phyloP scores from a whole-genome alignment of 2,888 invertebrate species.

The Graphium colonna region DNA sequence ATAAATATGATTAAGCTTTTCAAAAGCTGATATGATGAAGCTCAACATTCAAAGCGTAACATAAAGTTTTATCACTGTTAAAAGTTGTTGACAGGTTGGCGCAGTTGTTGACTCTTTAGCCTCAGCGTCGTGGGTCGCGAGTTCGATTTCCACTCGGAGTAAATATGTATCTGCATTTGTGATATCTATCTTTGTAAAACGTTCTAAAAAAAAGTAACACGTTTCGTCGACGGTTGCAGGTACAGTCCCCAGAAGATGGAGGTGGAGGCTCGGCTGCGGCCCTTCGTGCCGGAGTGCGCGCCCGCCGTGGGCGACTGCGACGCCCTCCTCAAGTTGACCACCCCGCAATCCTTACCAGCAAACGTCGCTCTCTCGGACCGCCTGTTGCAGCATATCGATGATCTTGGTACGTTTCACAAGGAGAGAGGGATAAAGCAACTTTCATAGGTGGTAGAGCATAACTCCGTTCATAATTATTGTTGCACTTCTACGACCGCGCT shows the following conservation, averaged over 20 bases:
- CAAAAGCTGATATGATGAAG: background rate
- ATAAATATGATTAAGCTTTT: no score
- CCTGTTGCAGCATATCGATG: constrained; percentile 79
- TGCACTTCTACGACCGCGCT: no score
- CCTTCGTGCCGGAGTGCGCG: constrained; percentile 97
- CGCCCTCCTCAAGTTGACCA: constrained; percentile 95
- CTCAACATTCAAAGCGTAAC: background rate
- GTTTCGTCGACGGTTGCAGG: constrained; percentile 75
- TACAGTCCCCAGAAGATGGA: constrained; percentile 96
- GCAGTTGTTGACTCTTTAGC: no score
- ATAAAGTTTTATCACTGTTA: background rate
- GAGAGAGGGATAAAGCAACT: no score
- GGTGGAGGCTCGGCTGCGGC: constrained; percentile 92
- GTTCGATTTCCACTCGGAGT: no score
- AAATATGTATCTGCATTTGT: no score
- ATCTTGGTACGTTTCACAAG: constrained; percentile 61
- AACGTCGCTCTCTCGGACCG: constrained; percentile 48
- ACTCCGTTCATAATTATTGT: no score
- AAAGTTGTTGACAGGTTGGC: no score
- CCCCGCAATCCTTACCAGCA: constrained; percentile 83
- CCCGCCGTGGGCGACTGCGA: constrained; percentile 99
- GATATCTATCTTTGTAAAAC: no score
- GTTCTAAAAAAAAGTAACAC: no score
- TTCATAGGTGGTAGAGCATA: no score
- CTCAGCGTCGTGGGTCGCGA: no score